A percentile compares a stretch with the other conserved stretches of the same genome.
Evolutionary conservation across 2,113 vertebrate species (phyloP).

Genomic region (Terrapene triunguis): DNA sequence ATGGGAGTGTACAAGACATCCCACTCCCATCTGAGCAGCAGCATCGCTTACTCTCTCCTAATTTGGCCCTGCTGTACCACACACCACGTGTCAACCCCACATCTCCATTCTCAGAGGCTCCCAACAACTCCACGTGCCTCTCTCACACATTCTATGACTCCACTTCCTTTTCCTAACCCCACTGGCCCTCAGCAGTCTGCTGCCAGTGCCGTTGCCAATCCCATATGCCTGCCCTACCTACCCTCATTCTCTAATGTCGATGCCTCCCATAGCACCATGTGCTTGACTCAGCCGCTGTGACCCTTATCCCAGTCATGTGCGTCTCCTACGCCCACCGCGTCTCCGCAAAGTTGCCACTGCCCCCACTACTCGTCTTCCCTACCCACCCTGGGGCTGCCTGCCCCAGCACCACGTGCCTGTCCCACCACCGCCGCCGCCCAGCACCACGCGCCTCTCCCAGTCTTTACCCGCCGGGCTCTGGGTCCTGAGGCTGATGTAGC

Average conservation of each 20-base stretch:
- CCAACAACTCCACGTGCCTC: neutral
- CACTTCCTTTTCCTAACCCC: neutral
- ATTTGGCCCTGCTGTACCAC: neutral
- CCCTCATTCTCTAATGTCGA: neutral
- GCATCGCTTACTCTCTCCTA: neutral
- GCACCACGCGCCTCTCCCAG: neutral
- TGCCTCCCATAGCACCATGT: slow-evolving; percentile 69
- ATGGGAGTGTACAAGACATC: neutral
- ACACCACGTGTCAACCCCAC: neutral
- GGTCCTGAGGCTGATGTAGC: slow-evolving; percentile 84
- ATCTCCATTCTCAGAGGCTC: neutral
- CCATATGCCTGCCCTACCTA: neutral
- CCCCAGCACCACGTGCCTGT: neutral
- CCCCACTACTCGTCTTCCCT: neutral
- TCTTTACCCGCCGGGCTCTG: slow-evolving; percentile 79
- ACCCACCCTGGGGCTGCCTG: rapidly evolving
- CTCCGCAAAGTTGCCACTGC: too few species aligned
- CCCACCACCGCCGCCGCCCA: neutral
- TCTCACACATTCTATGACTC: too few species aligned
- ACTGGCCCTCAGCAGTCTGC: neutral
- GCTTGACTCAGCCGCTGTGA: slow-evolving; percentile 78
- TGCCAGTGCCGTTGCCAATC: neutral
- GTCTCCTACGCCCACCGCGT: rapidly evolving
- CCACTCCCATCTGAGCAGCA: neutral
- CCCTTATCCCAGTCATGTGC: slow-evolving; percentile 39